These are phyloP conservation scores for Cheiracanthium punctorium DNA, from an alignment of 2,888 invertebrate species.

Conservation along the genomic window DNA sequence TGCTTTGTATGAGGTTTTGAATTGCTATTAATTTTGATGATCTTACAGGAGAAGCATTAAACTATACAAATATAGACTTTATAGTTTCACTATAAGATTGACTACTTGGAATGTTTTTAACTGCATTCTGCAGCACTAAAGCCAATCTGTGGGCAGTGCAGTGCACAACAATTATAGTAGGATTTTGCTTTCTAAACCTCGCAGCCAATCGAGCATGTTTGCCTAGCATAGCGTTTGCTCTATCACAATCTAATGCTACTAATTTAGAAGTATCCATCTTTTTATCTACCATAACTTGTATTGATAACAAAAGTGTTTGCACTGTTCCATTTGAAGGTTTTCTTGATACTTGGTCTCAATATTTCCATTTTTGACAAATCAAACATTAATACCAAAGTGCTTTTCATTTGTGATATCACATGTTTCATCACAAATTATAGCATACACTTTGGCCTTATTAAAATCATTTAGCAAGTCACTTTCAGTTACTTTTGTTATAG, in stretches of 20 bases:
- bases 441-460: neutral
- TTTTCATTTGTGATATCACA: neutral
- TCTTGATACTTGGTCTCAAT: neutral
- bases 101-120: neutral
- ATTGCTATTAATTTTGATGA: neutral
- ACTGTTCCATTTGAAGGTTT: neutral
- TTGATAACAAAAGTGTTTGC: neutral
- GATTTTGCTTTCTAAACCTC: neutral
- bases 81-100: neutral
- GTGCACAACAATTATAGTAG: neutral
- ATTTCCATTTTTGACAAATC: neutral
- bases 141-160: conserved; percentile 2
- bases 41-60: conserved; percentile 1
- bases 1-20: neutral
- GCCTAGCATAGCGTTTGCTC: neutral
- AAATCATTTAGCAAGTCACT: neutral
- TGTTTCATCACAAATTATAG: neutral
- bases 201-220: neutral
- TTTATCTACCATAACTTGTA: neutral
- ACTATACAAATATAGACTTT: neutral
- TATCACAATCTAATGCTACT: neutral
- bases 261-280: neutral
- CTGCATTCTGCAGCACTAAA: neutral
- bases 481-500: neutral
- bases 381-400: neutral